phyloP scores from a whole-genome alignment of 2,113 vertebrate genomes.

The Zootoca vivipara region DNA sequence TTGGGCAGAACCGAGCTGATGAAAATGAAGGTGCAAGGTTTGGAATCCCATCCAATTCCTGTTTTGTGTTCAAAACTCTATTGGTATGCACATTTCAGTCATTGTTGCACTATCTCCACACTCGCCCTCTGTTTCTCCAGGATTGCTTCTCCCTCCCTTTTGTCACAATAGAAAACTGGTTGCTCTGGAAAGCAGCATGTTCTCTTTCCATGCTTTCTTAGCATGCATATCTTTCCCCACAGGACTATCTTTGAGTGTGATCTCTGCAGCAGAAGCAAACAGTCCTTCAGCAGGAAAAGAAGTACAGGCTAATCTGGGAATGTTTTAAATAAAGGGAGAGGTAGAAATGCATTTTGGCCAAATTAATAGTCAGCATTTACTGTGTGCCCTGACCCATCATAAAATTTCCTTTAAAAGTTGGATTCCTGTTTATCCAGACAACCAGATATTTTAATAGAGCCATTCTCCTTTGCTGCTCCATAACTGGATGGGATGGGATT shows the following conservation, averaged over 20 bases:
- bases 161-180: background rate
- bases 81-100: background rate
- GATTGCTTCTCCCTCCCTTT: background rate
- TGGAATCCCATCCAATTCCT: background rate
- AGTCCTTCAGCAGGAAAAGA: background rate
- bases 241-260: background rate
- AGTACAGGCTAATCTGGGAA: background rate
- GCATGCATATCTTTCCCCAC: background rate
- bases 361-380: background rate
- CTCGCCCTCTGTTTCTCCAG: background rate
- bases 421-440: background rate
- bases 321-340: background rate
- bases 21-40: slow-evolving; percentile 40
- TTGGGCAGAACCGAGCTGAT: slow-evolving; percentile 69
- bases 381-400: background rate
- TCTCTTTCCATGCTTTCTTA: background rate
- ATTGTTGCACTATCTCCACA: background rate
- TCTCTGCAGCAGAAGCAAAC: background rate
- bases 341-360: background rate
- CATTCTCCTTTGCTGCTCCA: background rate
- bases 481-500: background rate
- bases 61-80: background rate
- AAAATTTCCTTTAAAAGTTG: background rate
- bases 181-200: too few species aligned
- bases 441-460: background rate